Conservation (phyloP, 1,140 invertebrate genomes). For the Nylanderia fulva region DNA sequence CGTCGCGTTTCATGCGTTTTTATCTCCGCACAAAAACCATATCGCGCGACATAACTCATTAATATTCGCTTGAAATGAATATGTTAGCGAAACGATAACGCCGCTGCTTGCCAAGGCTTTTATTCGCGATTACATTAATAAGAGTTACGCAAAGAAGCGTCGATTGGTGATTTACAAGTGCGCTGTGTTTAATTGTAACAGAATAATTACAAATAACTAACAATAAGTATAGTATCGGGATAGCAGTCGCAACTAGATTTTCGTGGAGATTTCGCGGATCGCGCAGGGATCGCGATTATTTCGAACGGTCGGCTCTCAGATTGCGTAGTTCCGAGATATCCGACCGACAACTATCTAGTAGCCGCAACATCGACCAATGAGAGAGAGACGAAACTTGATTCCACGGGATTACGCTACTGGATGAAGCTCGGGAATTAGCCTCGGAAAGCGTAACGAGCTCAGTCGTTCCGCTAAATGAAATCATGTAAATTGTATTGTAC, state of each 20-base stretch:
- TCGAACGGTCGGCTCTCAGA: not conserved
- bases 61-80: conserved; percentile 36
- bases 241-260: not conserved
- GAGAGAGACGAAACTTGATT: conserved; percentile 51
- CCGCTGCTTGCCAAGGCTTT: not conserved
- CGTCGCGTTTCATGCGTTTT: conserved; percentile 11
- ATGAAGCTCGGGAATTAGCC: conserved; percentile 51
- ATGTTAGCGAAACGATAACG: not conserved
- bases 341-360: conserved; percentile 1
- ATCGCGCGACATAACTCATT: conserved; percentile 18
- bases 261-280: conserved; percentile 14
- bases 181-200: too few relatives aligned
- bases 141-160: not conserved
- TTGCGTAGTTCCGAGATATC: conserved; percentile 21
- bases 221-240: too few relatives aligned
- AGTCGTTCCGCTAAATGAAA: conserved; percentile 42
- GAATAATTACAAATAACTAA: not conserved
- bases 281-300: not conserved
- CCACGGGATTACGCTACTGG: conserved; percentile 47
- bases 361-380: conserved; percentile 48
- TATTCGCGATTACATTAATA: not conserved
- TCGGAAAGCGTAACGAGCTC: conserved; percentile 47
- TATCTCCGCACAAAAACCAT: conserved; percentile 11
- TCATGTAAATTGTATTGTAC: conserved; percentile 37
- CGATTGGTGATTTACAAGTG: not conserved